Conservation (phyloP, 2,888 invertebrate genomes). For the Nomada ruficornis region DNA sequence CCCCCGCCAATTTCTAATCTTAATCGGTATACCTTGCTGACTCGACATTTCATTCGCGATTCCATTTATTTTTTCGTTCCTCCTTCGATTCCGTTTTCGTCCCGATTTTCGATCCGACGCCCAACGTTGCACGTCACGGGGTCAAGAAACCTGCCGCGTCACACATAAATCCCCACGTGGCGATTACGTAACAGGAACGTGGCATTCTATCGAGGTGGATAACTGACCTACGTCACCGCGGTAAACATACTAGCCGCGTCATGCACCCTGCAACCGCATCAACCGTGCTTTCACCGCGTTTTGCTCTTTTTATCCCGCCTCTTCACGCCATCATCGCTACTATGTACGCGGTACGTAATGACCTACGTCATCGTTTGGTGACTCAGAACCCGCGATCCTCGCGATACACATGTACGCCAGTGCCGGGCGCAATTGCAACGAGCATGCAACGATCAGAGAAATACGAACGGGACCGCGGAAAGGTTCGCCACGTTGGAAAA, state of each 20-base stretch:
- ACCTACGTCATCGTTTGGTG: conserved; percentile 59
- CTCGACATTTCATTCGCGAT: too few species aligned
- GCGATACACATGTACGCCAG: conserved; percentile 5
- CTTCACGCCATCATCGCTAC: neutral
- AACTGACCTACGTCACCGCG: conserved; percentile 71
- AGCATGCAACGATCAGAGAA: conserved; percentile 30
- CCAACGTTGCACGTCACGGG: too few species aligned
- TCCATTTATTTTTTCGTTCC: too few species aligned
- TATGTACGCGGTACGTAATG: conserved; percentile 49
- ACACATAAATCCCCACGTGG: conserved; percentile 35
- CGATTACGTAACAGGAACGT: conserved; percentile 56
- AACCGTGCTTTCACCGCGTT: conserved; percentile 44
- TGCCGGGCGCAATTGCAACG: conserved; percentile 44
- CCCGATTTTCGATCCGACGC: too few species aligned
- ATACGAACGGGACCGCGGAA: conserved; percentile 31
- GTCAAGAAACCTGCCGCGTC: neutral
- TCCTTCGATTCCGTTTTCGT: too few species aligned
- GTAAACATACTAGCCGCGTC: conserved; percentile 63
- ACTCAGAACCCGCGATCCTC: conserved; percentile 49
- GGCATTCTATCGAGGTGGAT: conserved; percentile 56
- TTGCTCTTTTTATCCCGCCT: conserved; percentile 39
- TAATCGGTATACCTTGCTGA: too few species aligned
- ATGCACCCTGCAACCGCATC: conserved; percentile 48
- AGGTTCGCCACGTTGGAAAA: neutral
- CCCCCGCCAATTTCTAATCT: neutral